Base-by-base conservation (phyloP, 2,888 invertebrate genomes). In the Melinaea menophilus region DNA sequence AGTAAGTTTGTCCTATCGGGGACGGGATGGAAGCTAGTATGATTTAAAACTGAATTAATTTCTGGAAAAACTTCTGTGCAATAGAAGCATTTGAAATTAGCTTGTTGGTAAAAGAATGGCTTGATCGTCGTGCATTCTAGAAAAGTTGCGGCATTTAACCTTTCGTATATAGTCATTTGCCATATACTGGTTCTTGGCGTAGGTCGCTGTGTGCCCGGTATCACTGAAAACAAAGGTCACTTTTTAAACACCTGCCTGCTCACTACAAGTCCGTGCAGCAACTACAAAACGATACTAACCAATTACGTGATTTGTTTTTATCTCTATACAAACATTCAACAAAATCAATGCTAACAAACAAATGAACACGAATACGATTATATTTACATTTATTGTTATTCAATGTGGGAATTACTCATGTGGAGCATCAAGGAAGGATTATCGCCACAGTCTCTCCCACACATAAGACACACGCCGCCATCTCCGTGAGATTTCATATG, bases 81-180 rank as follows among this genome's bases (percentile, higher is more conserved):
- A 67, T 88, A 90, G 70, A 90, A 90, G 65, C 90, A 90, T 72
- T 89, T 90, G 69, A 86, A 90, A 73, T 85, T 90, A 0, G 88
- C 89, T 73, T 90, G 88, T 55, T 88, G 87, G 64, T 88, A 90
- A 75, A 81, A 85, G 70, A 90, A 90, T 0, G 90, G 90, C 67
- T 80, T 85, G 68, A 87, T 76, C 2, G 86, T 86, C 0, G 89
- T 88, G 70, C 69, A 75, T 69, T 89, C 86, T 37, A 90, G 70
- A 70, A 89, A 87, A 0, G 85, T 85, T 0, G 90, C 89, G 7
- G 89, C 90, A 69, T 90, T 90, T 70, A 87, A 82, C 57, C 90
- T 74, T 72, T 90, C 90, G 37, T 85, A 83, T 73, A 84, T 79
- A 1, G 90, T 90, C 90, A 89, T 87, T 84, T 89, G 88, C 90